Conservation (phyloP, 1,140 invertebrate genomes). For the Teleogryllus occipitalis region DNA sequence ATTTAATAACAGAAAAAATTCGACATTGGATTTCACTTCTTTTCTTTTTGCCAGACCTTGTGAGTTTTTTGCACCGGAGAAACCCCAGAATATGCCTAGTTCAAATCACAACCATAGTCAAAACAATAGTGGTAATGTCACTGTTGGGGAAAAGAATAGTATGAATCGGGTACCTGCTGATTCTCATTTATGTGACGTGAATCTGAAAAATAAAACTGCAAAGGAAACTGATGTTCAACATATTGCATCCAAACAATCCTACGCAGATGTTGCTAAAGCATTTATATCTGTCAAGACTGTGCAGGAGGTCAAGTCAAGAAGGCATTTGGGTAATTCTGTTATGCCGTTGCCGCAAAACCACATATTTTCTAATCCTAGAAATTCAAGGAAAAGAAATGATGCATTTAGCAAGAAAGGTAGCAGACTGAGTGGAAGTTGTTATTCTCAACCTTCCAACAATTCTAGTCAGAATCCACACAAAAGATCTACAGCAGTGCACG, state of each 20-base stretch:
- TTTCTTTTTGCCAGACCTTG: too few species aligned
- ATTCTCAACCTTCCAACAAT: neutral
- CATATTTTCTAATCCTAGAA: neutral
- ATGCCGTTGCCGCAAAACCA: neutral
- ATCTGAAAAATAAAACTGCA: neutral
- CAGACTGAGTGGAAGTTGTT: neutral
- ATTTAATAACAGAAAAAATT: neutral
- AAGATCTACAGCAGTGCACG: neutral
- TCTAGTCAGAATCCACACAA: neutral
- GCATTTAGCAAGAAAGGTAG: neutral
- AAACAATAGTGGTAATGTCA: neutral
- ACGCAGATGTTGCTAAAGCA: constrained; percentile 11
- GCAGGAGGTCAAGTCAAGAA: neutral
- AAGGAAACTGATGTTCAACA: neutral
- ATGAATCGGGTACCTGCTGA: neutral
- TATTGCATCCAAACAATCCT: constrained; percentile 3
- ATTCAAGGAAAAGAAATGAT: neutral
- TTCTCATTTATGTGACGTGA: neutral
- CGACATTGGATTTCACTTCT: neutral
- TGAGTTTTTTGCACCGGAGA: neutral
- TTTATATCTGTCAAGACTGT: neutral
- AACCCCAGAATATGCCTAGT: neutral
- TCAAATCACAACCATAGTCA: neutral
- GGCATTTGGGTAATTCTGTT: neutral
- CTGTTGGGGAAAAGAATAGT: neutral